These are phyloP conservation scores for Telenomus remus DNA, from an alignment of 1,140 invertebrate genomes.

Conservation along the genomic window DNA sequence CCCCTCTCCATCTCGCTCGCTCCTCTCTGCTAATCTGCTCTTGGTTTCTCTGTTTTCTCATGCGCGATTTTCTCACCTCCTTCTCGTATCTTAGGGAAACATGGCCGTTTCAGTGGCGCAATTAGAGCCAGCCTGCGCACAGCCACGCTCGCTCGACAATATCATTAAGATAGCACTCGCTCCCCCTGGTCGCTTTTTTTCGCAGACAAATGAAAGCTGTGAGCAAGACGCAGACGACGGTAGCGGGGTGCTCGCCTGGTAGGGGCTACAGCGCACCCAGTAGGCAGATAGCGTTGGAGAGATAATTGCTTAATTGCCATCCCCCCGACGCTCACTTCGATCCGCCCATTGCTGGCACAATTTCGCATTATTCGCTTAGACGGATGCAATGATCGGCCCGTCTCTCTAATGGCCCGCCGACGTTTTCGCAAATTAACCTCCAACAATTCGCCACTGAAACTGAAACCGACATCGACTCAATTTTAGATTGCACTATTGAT, in stretches of 20 bases:
- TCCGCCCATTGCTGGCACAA: constrained; percentile 46
- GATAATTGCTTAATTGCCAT: constrained; percentile 70
- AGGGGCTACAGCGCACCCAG: constrained; percentile 13
- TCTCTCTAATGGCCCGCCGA: not conserved
- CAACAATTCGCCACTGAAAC: no score
- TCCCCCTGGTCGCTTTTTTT: constrained; percentile 19
- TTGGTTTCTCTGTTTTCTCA: not conserved
- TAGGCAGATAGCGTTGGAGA: constrained; percentile 47
- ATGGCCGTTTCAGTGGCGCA: constrained; percentile 70
- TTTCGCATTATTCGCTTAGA: constrained; percentile 29
- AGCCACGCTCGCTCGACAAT: constrained; percentile 68
- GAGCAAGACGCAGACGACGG: constrained; percentile 36
- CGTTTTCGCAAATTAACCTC: no score
- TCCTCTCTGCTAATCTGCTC: not conserved
- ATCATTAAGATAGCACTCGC: constrained; percentile 68
- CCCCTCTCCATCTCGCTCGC: constrained; percentile 33
- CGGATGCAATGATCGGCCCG: not conserved
- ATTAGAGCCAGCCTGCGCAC: constrained; percentile 72
- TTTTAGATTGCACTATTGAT: no score
- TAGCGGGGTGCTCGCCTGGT: constrained; percentile 10
- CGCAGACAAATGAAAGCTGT: constrained; percentile 19
- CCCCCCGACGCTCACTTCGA: constrained; percentile 48
- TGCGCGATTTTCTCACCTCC: constrained; percentile 41
- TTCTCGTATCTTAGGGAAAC: constrained; percentile 64
- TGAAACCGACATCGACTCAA: no score